phyloP scores from a whole-genome alignment of 2,113 vertebrate genomes.

The Gnathonemus longibarbis region DNA sequence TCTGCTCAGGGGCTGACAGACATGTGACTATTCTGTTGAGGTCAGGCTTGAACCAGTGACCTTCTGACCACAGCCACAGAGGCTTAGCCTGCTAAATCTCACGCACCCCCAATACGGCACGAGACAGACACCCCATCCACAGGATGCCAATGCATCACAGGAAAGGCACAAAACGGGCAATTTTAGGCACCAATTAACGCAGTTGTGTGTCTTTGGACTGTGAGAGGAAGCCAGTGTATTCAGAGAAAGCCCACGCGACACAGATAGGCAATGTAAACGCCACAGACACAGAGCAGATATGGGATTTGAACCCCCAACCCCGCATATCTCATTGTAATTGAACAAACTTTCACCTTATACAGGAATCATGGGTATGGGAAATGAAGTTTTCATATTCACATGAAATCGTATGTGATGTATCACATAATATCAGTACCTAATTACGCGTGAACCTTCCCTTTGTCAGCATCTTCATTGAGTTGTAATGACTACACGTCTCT shows the following conservation, averaged over 20 bases:
- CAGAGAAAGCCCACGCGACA: background rate
- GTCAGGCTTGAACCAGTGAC: background rate
- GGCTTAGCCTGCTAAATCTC: background rate
- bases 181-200: background rate
- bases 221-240: background rate
- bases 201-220: background rate
- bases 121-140: background rate
- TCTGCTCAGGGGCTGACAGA: too few species aligned
- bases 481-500: background rate
- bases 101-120: background rate
- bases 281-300: background rate
- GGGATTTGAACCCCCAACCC: background rate
- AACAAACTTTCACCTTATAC: background rate
- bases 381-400: background rate
- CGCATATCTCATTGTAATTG: background rate
- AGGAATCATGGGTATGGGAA: background rate
- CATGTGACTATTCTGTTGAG: too few species aligned
- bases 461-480: slow-evolving; percentile 8
- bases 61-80: background rate
- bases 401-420: background rate
- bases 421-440: background rate
- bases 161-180: background rate
- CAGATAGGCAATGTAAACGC: background rate
- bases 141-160: background rate
- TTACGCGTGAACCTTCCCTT: background rate